Percentiles rank a stretch among this genome's conserved stretches.
phyloP scores from a whole-genome alignment of 2,888 invertebrate species.

The Odontocolon sp. region DNA sequence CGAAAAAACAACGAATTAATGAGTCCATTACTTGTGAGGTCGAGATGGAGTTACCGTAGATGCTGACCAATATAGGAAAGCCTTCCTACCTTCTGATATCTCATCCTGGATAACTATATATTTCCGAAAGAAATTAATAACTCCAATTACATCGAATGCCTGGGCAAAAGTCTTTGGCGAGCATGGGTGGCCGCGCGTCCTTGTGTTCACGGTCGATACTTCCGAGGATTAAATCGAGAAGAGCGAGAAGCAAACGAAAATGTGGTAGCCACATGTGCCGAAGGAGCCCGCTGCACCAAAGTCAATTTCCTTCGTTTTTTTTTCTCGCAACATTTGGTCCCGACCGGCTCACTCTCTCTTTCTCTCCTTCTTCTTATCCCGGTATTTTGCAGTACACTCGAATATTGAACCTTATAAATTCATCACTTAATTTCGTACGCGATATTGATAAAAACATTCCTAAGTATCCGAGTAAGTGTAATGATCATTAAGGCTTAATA shows the following conservation, averaged over 20 bases:
- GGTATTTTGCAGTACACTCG: slow-evolving; percentile 52
- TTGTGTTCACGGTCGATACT: slow-evolving; percentile 55
- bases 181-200: slow-evolving; percentile 57
- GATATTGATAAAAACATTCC: slow-evolving; percentile 13
- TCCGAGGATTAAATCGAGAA: slow-evolving; percentile 63
- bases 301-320: slow-evolving; percentile 53
- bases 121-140: slow-evolving; percentile 55
- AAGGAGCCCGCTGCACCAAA: slow-evolving; percentile 51
- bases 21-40: too few species aligned
- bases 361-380: slow-evolving; percentile 3
- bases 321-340: slow-evolving; percentile 31
- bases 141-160: slow-evolving; percentile 56
- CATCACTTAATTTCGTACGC: slow-evolving; percentile 39
- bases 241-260: slow-evolving; percentile 56
- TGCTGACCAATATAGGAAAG: background rate
- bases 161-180: slow-evolving; percentile 21
- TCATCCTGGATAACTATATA: slow-evolving; percentile 22
- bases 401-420: slow-evolving; percentile 48
- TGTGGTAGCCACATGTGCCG: slow-evolving; percentile 68
- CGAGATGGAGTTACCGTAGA: background rate
- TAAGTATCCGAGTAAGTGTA: slow-evolving; percentile 14
- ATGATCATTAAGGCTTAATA: slow-evolving; percentile 46
- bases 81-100: slow-evolving; percentile 6
- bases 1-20: too few species aligned
- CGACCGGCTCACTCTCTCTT: slow-evolving; percentile 36